Evolutionary conservation across 92 coral and sea anemone species (phyloP).

Genomic region (Bergia sp.): DNA sequence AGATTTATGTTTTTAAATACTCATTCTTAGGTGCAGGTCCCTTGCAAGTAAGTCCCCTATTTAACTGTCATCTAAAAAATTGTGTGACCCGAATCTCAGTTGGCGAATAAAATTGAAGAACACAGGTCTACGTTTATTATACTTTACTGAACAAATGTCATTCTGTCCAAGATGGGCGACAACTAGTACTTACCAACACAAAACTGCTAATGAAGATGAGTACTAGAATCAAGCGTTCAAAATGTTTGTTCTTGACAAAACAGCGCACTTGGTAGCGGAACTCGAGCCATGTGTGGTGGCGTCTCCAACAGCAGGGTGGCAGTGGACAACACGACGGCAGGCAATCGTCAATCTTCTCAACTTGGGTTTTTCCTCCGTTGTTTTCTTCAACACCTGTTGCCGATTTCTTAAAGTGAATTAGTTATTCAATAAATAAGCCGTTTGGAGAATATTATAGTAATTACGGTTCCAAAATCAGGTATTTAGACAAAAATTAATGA

Average conservation of each 20-base stretch:
- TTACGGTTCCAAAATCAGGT: background rate
- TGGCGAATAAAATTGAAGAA: no score
- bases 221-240: conserved; percentile 13
- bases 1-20: no score
- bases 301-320: background rate
- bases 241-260: conserved; percentile 4
- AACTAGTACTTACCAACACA: conserved; percentile 17
- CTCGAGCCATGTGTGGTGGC: background rate
- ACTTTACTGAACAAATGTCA: no score
- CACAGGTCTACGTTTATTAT: no score
- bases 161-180: no score
- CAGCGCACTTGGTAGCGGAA: conserved; percentile 34
- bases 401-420: background rate
- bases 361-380: background rate
- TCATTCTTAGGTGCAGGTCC: no score
- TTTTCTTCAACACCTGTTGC: background rate
- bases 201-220: conserved; percentile 23
- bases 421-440: background rate
- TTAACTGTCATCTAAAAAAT: no score
- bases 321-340: conserved; percentile 12
- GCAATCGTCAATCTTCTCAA: conserved; percentile 31
- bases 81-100: no score
- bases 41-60: no score
- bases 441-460: background rate
- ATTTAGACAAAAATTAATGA: no score